These are phyloP conservation scores for Ahaetulla prasina DNA, from an alignment of 2,113 vertebrate genomes.

Conservation along the genomic window DNA sequence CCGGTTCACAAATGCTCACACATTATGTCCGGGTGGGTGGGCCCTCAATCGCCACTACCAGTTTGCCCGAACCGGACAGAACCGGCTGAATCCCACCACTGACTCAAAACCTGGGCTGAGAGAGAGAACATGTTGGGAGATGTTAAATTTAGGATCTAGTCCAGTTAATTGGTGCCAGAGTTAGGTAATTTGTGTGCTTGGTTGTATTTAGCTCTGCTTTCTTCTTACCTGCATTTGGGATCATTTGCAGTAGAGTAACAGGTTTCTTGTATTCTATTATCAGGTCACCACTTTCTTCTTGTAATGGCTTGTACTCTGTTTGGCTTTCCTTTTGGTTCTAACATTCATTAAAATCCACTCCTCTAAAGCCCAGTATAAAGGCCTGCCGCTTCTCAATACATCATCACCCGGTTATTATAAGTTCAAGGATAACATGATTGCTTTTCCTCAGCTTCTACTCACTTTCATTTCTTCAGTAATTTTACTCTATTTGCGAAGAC, in stretches of 20 bases:
- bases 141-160: background rate
- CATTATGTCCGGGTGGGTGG: no score
- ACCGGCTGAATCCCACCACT: no score
- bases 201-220: background rate
- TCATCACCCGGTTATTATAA: background rate
- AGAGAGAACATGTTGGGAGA: background rate
- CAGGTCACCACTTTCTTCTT: background rate
- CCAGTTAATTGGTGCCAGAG: background rate
- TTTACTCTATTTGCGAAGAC: background rate
- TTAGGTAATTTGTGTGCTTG: background rate
- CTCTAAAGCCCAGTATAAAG: background rate
- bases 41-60: no score
- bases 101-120: background rate
- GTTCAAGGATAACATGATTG: background rate
- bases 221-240: background rate
- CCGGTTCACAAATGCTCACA: no score
- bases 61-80: no score
- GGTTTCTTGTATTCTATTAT: background rate
- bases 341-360: background rate
- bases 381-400: background rate
- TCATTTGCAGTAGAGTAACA: background rate
- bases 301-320: background rate
- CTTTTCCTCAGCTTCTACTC: background rate
- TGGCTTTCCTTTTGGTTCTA: background rate
- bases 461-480: background rate